A percentile compares a stretch with the other conserved stretches of the same genome.
Conservation (phyloP, 2,797 vertebrate species). For the Diplodus sargus region DNA sequence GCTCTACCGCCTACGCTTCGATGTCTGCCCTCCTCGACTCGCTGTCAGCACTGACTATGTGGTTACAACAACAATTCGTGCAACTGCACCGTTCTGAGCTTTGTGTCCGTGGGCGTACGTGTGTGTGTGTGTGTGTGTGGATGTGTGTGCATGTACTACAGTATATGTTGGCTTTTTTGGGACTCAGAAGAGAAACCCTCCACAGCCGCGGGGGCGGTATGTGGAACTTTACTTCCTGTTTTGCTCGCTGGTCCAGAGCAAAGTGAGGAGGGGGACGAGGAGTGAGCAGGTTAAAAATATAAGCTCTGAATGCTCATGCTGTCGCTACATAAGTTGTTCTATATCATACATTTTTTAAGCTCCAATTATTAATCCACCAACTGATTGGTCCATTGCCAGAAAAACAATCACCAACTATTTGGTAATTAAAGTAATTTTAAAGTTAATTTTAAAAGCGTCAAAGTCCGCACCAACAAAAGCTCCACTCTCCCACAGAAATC, state of each 20-base stretch:
- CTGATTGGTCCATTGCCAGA: too few relatives aligned
- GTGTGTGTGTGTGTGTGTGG: constrained; percentile 20
- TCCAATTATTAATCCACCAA: too few relatives aligned
- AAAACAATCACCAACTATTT: too few relatives aligned
- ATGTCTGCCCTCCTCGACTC: constrained; percentile 66
- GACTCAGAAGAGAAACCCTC: constrained; percentile 70
- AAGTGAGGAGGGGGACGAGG: background rate
- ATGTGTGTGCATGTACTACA: background rate
- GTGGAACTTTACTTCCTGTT: constrained; percentile 83
- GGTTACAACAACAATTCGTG: constrained; percentile 72
- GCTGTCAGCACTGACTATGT: constrained; percentile 63
- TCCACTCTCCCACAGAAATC: too few relatives aligned
- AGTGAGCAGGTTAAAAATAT: background rate
- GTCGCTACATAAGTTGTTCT: background rate
- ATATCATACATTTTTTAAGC: background rate
- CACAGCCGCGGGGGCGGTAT: constrained; percentile 68
- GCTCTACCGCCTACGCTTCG: constrained; percentile 67
- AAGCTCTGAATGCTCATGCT: background rate
- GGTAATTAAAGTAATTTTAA: too few relatives aligned
- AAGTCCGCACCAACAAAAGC: too few relatives aligned
- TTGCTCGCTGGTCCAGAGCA: constrained; percentile 54
- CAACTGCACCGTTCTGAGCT: constrained; percentile 69
- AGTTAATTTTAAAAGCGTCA: too few relatives aligned
- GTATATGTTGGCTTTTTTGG: constrained; percentile 18
- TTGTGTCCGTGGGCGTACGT: constrained; percentile 32